Evolutionary conservation across 2,113 vertebrate species (phyloP), one percentile per base, ranked within the genome.

Genomic region (Corythoichthys intestinalis): DNA sequence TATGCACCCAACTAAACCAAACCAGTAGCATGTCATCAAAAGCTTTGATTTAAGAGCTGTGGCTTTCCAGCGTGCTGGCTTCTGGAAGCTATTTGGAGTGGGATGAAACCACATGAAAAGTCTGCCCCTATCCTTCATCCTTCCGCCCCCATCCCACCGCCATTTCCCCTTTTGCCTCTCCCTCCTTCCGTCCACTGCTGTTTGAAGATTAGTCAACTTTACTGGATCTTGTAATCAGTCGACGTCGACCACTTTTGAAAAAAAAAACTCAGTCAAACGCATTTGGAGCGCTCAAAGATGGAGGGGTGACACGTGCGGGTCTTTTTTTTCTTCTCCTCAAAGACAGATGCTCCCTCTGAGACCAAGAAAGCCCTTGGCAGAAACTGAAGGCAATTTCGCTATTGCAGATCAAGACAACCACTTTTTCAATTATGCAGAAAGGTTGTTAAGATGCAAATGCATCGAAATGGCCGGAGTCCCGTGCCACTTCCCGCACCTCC

Each of bases 381-480:
- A 86, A 86, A 87, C 85, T 78, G 79, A 75, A 86, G 80, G 84
- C 82, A 81, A 90, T 89, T 90, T 89, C 74, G 83, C 87, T 86
- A 88, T 88, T 81, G 84, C 80, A 87, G 84, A 86, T 87, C 84
- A 86, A 83, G 83, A 87, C 86, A 37, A 87, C 85, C 83, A 89
- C 86, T 89, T 91, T 90, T 89, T 90, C 87, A 90, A 88, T 90
- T 86, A 86, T 83, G 84, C 84, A 74, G 81, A 86, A 87, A 89
- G 88, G 86, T 89, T 86, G 88, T 89, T 89, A 89, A 87, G 81
- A 91, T 91, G 88, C 84, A 87, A 88, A 90, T 88, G 87, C 84
- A 83, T 86, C 84, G 83, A 89, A 87, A 87, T 90, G 86, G 74
- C 77, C 73, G 72, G 85, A 86, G 70, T 46, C 83, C 79, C 56